Evolutionary conservation across 2,113 vertebrate genomes (phyloP).

Genomic region (Rhombomys opimus): DNA sequence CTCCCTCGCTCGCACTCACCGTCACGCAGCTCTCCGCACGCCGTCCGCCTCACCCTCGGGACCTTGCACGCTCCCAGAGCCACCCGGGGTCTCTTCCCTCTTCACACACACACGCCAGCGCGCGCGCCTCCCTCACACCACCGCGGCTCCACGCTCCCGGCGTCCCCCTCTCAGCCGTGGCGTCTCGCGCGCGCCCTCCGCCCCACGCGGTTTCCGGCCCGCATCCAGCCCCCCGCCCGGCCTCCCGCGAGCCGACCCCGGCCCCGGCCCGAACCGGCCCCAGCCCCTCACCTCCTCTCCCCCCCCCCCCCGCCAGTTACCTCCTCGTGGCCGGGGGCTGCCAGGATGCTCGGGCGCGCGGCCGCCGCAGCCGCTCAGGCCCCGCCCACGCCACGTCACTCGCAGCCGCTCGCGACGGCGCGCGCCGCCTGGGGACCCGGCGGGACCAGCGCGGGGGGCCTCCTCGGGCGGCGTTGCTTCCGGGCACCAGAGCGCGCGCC

Average conservation of each 20-base stretch:
- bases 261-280: background rate
- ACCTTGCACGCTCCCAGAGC: background rate
- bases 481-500: background rate
- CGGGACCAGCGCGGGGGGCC: background rate
- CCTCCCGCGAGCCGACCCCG: background rate
- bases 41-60: background rate
- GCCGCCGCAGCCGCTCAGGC: constrained; percentile 21
- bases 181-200: background rate
- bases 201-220: background rate
- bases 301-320: constrained; percentile 37
- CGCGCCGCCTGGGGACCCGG: constrained; percentile 35
- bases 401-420: constrained; percentile 59
- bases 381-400: constrained; percentile 69
- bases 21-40: background rate
- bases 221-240: background rate
- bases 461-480: background rate
- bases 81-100: background rate
- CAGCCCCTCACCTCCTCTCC: background rate
- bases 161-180: background rate
- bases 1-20: background rate
- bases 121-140: background rate
- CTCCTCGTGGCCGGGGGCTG: background rate
- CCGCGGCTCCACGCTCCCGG: background rate
- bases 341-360: constrained; percentile 67
- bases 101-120: background rate